These are phyloP conservation scores for Sitta europaea DNA, from an alignment of 2,113 vertebrate genomes.

Conservation along the genomic window DNA sequence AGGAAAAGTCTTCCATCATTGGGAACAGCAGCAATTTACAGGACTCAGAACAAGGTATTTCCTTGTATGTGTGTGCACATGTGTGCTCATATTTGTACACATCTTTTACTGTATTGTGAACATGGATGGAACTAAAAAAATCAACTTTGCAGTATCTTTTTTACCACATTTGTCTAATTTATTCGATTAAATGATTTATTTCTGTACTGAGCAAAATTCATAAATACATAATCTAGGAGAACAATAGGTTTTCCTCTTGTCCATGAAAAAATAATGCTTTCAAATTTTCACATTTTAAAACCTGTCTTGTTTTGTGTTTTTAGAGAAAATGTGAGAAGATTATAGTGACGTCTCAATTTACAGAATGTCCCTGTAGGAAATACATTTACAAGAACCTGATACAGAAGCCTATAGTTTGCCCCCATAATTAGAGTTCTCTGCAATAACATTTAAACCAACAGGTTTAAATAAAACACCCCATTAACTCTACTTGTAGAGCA, in stretches of 20 bases:
- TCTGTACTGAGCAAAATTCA: constrained; percentile 68
- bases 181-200: constrained; percentile 65
- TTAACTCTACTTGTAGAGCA: constrained; percentile 73
- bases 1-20: constrained; percentile 75
- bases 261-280: constrained; percentile 74
- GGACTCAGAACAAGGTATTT: constrained; percentile 51
- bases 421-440: constrained; percentile 73
- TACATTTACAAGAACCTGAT: constrained; percentile 76
- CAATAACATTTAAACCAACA: constrained; percentile 77
- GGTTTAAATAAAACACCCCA: constrained; percentile 75
- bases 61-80: not conserved
- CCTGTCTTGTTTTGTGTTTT: constrained; percentile 50
- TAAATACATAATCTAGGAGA: constrained; percentile 75
- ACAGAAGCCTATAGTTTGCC: constrained; percentile 71
- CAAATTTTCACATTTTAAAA: constrained; percentile 72
- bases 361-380: constrained; percentile 68
- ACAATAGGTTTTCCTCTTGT: constrained; percentile 68
- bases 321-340: constrained; percentile 66
- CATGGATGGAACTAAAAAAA: constrained; percentile 12
- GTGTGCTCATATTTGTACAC: not conserved
- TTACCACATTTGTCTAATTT: constrained; percentile 67
- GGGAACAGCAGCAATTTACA: constrained; percentile 77
- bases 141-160: constrained; percentile 41
- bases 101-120: not conserved
- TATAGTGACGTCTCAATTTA: constrained; percentile 55